Evolutionary conservation across 2,888 invertebrate genomes (phyloP).

Genomic region (Peribatodes rhomboidaria): DNA sequence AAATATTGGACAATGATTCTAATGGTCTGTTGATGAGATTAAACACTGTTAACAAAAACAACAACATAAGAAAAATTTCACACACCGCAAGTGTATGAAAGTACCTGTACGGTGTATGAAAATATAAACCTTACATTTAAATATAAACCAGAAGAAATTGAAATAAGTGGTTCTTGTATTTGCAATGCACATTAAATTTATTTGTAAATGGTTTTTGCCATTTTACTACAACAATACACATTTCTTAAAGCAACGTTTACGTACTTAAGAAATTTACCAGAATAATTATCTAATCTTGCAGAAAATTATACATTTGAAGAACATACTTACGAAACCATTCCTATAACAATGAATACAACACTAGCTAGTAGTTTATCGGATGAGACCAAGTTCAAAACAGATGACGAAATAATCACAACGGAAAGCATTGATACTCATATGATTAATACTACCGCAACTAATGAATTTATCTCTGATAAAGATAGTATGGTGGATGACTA

Average conservation of each 20-base stretch:
- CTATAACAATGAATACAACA: background rate
- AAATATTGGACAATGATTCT: constrained; percentile 23
- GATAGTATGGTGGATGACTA: constrained; percentile 60
- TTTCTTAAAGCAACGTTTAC: background rate
- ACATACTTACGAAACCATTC: background rate
- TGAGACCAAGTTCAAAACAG: background rate
- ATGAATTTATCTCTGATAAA: constrained; percentile 36
- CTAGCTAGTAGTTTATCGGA: background rate
- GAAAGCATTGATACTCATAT: constrained; percentile 18
- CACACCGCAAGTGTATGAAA: too few species aligned
- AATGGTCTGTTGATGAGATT: constrained; percentile 37
- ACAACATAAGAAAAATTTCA: too few species aligned
- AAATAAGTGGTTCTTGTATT: too few species aligned
- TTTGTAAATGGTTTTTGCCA: too few species aligned
- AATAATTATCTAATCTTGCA: constrained; percentile 11
- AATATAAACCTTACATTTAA: too few species aligned
- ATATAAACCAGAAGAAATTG: too few species aligned
- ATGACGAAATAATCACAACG: background rate
- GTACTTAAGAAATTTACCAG: background rate
- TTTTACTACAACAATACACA: too few species aligned
- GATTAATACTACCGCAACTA: constrained; percentile 35
- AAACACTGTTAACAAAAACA: background rate
- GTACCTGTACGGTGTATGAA: too few species aligned
- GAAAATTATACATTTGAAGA: constrained; percentile 12
- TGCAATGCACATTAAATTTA: too few species aligned